Percentiles rank a stretch among this genome's conserved stretches.
Evolutionary conservation across 1,140 invertebrate genomes (phyloP).

Genomic region (Procambarus virginalis): DNA sequence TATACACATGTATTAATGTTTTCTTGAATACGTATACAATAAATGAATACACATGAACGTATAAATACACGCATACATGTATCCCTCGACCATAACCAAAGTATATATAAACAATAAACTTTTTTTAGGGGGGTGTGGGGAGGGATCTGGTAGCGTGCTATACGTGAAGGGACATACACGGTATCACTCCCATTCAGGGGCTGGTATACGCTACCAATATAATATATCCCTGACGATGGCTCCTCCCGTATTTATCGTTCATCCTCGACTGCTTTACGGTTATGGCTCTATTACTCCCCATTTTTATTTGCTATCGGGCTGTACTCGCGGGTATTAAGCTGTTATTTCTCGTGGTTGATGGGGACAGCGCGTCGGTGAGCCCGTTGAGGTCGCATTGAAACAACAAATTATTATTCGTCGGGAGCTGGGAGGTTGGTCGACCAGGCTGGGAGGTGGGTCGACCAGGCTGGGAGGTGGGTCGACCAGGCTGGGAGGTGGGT

Average conservation of each 20-base stretch:
- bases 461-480: no score
- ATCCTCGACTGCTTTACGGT: background rate
- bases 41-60: no score
- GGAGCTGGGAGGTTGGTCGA: no score
- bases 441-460: no score
- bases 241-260: background rate
- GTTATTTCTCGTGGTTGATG: background rate
- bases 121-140: background rate
- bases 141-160: no score
- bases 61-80: background rate
- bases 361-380: background rate
- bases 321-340: background rate
- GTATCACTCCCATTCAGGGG: background rate
- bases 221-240: background rate
- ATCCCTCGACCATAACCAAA: background rate
- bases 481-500: no score
- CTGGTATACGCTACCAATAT: background rate
- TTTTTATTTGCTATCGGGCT: constrained; percentile 1
- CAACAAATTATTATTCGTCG: no score
- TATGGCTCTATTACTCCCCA: background rate
- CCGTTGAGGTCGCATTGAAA: no score
- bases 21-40: no score
- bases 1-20: no score
- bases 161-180: background rate
- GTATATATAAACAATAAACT: background rate